Evolutionary conservation across 2,797 vertebrate genomes (phyloP).

Genomic region (Neostethus bicornis): DNA sequence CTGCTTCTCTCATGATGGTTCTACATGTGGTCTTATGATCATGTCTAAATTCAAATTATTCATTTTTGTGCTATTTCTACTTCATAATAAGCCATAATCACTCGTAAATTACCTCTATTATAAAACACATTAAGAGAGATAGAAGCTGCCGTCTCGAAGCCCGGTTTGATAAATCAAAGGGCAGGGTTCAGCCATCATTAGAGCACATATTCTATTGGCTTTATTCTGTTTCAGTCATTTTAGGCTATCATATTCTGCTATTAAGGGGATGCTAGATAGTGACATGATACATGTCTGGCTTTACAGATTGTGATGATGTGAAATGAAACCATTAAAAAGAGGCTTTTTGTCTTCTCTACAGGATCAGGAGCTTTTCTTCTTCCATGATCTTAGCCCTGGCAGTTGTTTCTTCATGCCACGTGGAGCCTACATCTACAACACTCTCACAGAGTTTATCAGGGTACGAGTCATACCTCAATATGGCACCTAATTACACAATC

Average conservation of each 20-base stretch:
- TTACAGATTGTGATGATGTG: conserved; percentile 17
- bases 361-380: conserved; percentile 98
- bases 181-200: background rate
- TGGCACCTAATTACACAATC: background rate
- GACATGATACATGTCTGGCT: conserved; percentile 33
- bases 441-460: conserved; percentile 89
- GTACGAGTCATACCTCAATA: conserved; percentile 67
- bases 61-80: no score
- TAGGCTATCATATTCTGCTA: background rate
- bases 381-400: conserved; percentile 95
- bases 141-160: background rate
- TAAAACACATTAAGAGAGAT: no score
- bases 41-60: no score
- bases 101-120: no score
- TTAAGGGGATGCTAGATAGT: conserved; percentile 1
- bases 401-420: conserved; percentile 95
- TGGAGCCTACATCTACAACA: conserved; percentile 92
- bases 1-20: no score
- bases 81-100: no score
- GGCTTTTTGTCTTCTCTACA: conserved; percentile 51
- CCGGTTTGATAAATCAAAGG: background rate
- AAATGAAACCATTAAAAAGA: conserved; percentile 37
- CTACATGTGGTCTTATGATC: no score
- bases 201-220: conserved; percentile 3
- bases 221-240: background rate